Evolutionary conservation across 2,113 vertebrate genomes (phyloP), one percentile per base, ranked within the genome.

Genomic region (Gallinago paraguaiae): DNA sequence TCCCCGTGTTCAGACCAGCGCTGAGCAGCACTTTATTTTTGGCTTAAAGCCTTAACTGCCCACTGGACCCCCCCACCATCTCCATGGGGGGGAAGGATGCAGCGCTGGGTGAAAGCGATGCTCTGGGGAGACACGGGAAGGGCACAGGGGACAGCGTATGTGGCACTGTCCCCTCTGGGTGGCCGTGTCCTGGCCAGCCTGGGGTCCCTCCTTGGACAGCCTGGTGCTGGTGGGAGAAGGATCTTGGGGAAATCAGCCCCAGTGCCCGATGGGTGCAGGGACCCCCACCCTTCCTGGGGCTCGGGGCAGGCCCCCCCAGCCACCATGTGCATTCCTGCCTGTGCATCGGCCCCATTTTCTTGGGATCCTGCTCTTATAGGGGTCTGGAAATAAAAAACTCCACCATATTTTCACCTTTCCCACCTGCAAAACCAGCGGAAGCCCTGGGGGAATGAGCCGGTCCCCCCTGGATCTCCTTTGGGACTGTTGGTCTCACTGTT

Each of bases 31-130:
- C 27, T 89, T 86, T 37, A 30, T 48, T 83, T 57, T 51, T 88
- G 61, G 8, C 24, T 86, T 60, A 39, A 87, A 82, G 39, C 27
- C 54, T 65, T 15, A 31, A 7, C 46, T 39, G 67, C 35, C 30
- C 19, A 35, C 41, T 13, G 5, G 14, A 8, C 48, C 48, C 48
- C 48, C 23, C 23, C 48, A 17, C 46, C 17, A 19, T 17, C 24
- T 75, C 12, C 19, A 0, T 7, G 25, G 15, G 50, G 50, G 35
- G 33, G 50, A 46, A 87, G n/a, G 51, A 50, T 70, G 37, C 2
- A 3, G 0, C 2, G 1, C 48, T 18, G 22, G 19, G 33, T 0
- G 0, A 39, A 67, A 57, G 16, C 0, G 2, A 13, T 82, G n/a
- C 18, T 71, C 43, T 5, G 11, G 17, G 10, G 9, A 13, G 0